Evolutionary conservation across 2,113 vertebrate species (phyloP).

Genomic region (Toxotes jaculatrix): DNA sequence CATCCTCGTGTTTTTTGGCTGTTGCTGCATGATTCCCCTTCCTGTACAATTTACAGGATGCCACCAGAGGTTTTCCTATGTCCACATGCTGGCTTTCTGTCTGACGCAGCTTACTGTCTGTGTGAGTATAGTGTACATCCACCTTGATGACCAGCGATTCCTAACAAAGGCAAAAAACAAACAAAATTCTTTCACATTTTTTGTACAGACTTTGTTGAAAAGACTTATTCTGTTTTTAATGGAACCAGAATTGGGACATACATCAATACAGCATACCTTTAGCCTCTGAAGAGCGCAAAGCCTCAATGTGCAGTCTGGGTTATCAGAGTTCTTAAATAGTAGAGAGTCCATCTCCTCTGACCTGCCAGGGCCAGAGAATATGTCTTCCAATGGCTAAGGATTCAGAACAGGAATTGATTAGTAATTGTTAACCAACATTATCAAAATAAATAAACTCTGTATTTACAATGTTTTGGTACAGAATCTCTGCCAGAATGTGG

Average conservation of each 20-base stretch:
- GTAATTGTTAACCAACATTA: not conserved
- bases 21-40: conserved; percentile 36
- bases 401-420: conserved; percentile 22
- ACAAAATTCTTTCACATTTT: not conserved
- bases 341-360: conserved; percentile 84
- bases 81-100: conserved; percentile 80
- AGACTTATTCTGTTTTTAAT: not conserved
- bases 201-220: not conserved
- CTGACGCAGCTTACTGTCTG: conserved; percentile 74
- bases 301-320: conserved; percentile 81
- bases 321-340: conserved; percentile 69
- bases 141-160: conserved; percentile 83
- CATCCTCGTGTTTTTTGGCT: not conserved
- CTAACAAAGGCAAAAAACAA: conserved; percentile 63
- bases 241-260: not conserved
- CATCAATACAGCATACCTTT: conserved; percentile 73
- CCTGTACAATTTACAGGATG: conserved; percentile 79
- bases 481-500: not conserved
- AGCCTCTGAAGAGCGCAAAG: conserved; percentile 88
- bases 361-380: conserved; percentile 70
- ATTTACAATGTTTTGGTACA: not conserved
- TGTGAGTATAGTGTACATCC: conserved; percentile 84
- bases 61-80: conserved; percentile 83
- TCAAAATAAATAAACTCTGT: not conserved
- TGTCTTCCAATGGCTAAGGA: conserved; percentile 74